Evolutionary conservation across 30 jellyfish, hydroid and myxozoan genomes (phyloP), one percentile per base, ranked within the genome.

Genomic region (Aurelia aurita complex sp. Pacific): DNA sequence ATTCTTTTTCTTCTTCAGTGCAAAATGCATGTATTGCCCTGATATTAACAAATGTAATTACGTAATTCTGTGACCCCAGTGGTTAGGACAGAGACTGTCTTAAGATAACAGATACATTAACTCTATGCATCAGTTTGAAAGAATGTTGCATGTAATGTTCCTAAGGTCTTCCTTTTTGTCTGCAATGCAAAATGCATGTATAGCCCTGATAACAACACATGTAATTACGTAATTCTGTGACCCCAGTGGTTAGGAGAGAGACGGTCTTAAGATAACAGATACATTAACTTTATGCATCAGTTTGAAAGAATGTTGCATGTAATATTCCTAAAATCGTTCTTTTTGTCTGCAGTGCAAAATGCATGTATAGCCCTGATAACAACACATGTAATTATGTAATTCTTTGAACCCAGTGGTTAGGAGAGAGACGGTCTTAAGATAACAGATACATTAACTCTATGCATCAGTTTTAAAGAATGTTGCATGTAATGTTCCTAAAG

Each of bases 21-120:
- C 99, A 11, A 83, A 85, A 54, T 89, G 97, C 72, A 61, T 65
- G 51, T 89, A 72, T 74, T 83, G 97, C 76, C 98, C 99, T 8
- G 95, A 94, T 73, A 82, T 23, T 23, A 23, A 23, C 29, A 23
- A 23, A 23, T 23, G 29, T 23, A 23, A 23, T 23, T 23, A 23
- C 29, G 29, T 23, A 23, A 23, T 23, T 23, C 29, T 23, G 29
- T 23, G 29, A 23, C 29, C 29, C 29, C 29, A 23, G 29, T 23
- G 29, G 29, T 23, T 23, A 23, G 29, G 29, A 23, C 29, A 23
- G 29, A 23, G 29, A 23, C 29, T 0, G 29, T 23, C 29, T 23
- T 23, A 23, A 23, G 29, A 23, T 23, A 23, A 23, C 8, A 6
- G 4, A 40, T 40, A 9, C 52, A 0, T 40, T 40, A 40, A 40